phyloP scores from a whole-genome alignment of 2,888 invertebrate species.

The Lasiommata megera region DNA sequence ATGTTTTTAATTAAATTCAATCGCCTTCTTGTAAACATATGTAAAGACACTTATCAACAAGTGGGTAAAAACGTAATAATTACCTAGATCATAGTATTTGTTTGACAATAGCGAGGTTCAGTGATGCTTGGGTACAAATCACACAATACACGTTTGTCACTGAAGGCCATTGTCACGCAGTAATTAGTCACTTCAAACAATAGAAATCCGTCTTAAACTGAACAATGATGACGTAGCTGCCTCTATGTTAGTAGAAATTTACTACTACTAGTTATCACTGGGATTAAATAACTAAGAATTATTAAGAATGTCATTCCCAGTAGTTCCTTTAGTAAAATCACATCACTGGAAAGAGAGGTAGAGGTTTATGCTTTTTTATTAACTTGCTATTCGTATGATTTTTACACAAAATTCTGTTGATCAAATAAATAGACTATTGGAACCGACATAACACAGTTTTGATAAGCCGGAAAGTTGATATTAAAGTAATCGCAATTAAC shows the following conservation, averaged over 20 bases:
- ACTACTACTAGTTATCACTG: background rate
- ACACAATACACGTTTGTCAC: constrained; percentile 16
- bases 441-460: no score
- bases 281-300: no score
- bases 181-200: constrained; percentile 23
- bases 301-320: no score
- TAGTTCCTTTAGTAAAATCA: no score
- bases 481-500: no score
- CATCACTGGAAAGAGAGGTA: no score
- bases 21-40: background rate
- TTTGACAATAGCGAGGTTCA: background rate
- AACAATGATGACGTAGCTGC: constrained; percentile 10
- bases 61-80: background rate
- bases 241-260: background rate
- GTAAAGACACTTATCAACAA: background rate
- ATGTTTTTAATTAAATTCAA: no score
- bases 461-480: no score
- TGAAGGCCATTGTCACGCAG: constrained; percentile 28
- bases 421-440: no score
- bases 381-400: no score
- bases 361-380: no score
- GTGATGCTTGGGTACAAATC: background rate
- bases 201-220: constrained; percentile 11
- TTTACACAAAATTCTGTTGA: no score
- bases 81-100: background rate